Percentiles rank a stretch among this genome's conserved stretches.
Evolutionary conservation across 2,888 invertebrate genomes (phyloP).

Genomic region (Xestobium rufovillosum): DNA sequence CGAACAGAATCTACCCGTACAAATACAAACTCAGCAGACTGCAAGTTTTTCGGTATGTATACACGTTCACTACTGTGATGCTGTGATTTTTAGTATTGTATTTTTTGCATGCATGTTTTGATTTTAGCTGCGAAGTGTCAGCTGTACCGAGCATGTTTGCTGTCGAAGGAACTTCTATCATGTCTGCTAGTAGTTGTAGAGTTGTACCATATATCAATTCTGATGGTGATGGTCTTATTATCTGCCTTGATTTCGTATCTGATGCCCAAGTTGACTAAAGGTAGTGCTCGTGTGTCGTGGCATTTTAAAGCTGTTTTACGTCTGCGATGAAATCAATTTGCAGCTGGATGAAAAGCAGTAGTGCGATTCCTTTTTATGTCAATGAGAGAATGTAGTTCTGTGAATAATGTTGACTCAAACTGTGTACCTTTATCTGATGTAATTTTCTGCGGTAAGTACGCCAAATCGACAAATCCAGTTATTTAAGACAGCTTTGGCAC

Average conservation of each 20-base stretch:
- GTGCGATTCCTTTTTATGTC: background rate
- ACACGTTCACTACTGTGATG: background rate
- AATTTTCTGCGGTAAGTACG: background rate
- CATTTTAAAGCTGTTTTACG: background rate
- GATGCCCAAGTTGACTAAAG: background rate
- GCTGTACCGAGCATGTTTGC: background rate
- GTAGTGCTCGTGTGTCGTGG: background rate
- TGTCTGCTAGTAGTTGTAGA: background rate
- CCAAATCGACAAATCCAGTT: background rate
- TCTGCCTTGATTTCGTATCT: background rate
- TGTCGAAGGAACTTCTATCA: background rate
- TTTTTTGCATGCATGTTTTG: background rate
- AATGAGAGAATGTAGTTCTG: background rate
- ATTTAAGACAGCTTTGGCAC: background rate
- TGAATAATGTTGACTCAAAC: background rate
- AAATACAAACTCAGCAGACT: background rate
- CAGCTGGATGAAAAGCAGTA: background rate
- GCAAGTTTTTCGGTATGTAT: background rate
- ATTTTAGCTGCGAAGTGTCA: background rate
- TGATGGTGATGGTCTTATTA: background rate
- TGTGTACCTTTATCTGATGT: background rate
- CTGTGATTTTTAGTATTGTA: background rate
- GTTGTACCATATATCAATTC: slow-evolving; percentile 1
- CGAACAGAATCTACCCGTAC: background rate
- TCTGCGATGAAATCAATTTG: slow-evolving; percentile 2